phyloP scores from a whole-genome alignment of 2,888 invertebrate species.

The Dynastes hyllus region DNA sequence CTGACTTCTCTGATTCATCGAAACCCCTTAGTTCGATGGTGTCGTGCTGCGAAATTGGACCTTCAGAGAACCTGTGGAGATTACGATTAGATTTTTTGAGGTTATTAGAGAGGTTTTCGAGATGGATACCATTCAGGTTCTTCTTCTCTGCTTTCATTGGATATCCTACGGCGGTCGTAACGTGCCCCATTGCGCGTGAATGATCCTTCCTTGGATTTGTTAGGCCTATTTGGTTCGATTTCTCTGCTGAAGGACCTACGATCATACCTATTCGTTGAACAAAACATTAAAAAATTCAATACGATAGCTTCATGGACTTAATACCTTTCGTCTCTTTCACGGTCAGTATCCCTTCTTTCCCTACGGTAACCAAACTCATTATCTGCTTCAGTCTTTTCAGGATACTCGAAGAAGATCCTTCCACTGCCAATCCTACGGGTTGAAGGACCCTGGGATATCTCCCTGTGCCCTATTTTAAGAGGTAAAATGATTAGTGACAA shows the following conservation, averaged over 20 bases:
- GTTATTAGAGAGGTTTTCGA: background rate
- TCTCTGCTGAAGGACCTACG: constrained; percentile 78
- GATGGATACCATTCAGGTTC: constrained; percentile 89
- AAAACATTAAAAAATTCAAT: too few species aligned
- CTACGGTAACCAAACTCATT: constrained; percentile 60
- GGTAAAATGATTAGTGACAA: too few species aligned
- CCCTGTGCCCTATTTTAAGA: constrained; percentile 63
- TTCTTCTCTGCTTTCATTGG: constrained; percentile 74
- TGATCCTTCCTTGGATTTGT: constrained; percentile 53
- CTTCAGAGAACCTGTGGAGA: constrained; percentile 80
- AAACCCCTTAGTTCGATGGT: constrained; percentile 96
- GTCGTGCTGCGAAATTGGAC: constrained; percentile 92
- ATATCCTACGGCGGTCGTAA: constrained; percentile 75
- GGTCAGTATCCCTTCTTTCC: constrained; percentile 59
- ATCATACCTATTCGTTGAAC: constrained; percentile 66
- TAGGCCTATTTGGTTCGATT: constrained; percentile 66
- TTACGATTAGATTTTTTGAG: background rate
- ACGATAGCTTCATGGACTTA: background rate
- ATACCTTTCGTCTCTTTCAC: constrained; percentile 60
- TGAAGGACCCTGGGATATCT: constrained; percentile 62
- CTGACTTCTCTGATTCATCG: constrained; percentile 75
- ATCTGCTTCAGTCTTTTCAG: constrained; percentile 59
- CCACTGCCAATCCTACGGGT: constrained; percentile 88
- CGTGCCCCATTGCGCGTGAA: constrained; percentile 70
- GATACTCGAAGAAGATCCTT: constrained; percentile 80